Evolutionary conservation across 2,113 vertebrate genomes (phyloP).

Genomic region (Macrotus californicus): DNA sequence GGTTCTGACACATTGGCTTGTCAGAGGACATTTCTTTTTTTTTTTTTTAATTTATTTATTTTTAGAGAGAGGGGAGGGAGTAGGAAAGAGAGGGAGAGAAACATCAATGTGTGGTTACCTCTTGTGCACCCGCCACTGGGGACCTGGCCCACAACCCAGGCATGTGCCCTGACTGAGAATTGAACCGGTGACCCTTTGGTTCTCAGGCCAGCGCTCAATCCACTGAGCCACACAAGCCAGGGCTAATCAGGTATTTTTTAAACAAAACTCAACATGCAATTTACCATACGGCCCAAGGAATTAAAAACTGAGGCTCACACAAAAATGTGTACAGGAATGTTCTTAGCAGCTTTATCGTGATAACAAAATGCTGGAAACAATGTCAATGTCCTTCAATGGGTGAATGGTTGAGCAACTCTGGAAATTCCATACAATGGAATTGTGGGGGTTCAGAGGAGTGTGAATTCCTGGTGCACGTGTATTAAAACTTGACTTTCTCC

Average conservation of each 20-base stretch:
- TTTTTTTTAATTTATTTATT: background rate
- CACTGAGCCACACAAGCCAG: no score
- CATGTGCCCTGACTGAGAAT: no score
- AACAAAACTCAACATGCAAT: background rate
- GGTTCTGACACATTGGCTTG: background rate
- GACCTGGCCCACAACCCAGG: no score
- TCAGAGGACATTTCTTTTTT: background rate
- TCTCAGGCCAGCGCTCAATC: no score
- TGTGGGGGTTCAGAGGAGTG: background rate
- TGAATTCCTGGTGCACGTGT: background rate
- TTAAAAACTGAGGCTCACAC: background rate
- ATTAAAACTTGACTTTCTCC: background rate
- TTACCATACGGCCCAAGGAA: background rate
- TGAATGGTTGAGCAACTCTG: background rate
- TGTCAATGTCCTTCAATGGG: background rate
- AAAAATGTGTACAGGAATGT: background rate
- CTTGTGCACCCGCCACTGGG: no score
- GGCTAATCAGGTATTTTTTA: background rate
- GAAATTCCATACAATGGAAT: background rate
- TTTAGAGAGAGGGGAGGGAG: no score
- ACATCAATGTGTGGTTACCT: no score
- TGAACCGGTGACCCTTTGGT: no score
- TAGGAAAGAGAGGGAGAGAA: no score
- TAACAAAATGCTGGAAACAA: background rate
- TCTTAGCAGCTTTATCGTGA: background rate